Percentiles rank a stretch among this genome's conserved stretches.
phyloP scores from a whole-genome alignment of 2,888 invertebrate genomes.

The Macrophya alboannulata region DNA sequence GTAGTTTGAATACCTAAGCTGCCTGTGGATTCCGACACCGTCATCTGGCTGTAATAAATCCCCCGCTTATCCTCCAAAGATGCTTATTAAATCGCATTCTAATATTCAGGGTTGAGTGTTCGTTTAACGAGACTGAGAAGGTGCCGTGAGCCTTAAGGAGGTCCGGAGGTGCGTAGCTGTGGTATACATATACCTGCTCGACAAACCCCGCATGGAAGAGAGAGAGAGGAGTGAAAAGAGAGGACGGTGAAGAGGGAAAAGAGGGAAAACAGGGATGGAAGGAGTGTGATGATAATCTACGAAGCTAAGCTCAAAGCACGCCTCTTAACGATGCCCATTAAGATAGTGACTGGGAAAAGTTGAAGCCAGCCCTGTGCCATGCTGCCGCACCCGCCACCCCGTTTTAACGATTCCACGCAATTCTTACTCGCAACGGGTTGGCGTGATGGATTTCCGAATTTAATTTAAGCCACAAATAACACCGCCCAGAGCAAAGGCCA shows the following conservation, averaged over 20 bases:
- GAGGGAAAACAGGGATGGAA: background rate
- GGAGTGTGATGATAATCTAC: conserved; percentile 48
- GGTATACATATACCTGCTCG: background rate
- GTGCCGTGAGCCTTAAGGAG: background rate
- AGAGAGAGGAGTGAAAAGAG: background rate
- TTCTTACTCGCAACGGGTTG: conserved; percentile 18
- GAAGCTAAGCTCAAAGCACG: conserved; percentile 50
- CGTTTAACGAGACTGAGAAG: conserved; percentile 35
- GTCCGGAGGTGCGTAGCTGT: background rate
- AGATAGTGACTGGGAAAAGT: conserved; percentile 52
- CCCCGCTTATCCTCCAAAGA: conserved; percentile 11
- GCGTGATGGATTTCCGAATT: conserved; percentile 52
- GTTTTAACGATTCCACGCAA: conserved; percentile 52
- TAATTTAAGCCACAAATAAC: conserved; percentile 46
- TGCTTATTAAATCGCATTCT: conserved; percentile 32
- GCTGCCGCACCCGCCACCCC: background rate
- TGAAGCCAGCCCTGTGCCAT: background rate
- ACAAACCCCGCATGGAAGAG: background rate
- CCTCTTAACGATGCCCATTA: conserved; percentile 54
- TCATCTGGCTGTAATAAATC: conserved; percentile 28
- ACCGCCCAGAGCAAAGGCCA: background rate
- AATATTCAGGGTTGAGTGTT: conserved; percentile 26
- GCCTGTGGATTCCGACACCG: background rate
- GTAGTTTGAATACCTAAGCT: conserved; percentile 7
- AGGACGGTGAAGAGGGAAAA: background rate